phyloP scores from a whole-genome alignment of 2,797 vertebrate species.

The Mergus octosetaceus region DNA sequence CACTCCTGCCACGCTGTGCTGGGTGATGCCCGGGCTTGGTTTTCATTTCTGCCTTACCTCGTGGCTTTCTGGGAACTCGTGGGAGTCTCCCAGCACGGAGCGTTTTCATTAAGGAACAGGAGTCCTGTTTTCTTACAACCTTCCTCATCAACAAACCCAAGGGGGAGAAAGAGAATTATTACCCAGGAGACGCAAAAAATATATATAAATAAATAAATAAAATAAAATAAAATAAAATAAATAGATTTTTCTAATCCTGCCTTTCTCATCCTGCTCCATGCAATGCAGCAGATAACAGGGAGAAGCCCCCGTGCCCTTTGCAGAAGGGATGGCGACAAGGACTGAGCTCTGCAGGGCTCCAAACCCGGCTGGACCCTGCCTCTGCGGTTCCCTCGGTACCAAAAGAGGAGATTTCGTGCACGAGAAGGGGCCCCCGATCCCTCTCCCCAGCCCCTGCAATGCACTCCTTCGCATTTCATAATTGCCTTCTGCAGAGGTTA shows the following conservation, averaged over 20 bases:
- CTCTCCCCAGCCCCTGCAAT: not conserved
- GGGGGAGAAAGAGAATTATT: not conserved
- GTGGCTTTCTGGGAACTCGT: not conserved
- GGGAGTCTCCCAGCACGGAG: not conserved
- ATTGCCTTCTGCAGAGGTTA: constrained; percentile 50
- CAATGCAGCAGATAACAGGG: not conserved
- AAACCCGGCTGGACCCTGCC: not conserved
- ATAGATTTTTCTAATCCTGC: not conserved
- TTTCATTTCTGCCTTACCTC: not conserved
- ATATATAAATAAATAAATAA: too few species aligned
- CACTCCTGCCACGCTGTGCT: not conserved
- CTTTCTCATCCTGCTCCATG: not conserved
- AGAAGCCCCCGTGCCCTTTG: not conserved
- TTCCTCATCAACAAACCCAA: constrained; percentile 32
- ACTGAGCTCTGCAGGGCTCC: not conserved
- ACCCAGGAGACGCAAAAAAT: not conserved
- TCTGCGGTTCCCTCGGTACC: not conserved
- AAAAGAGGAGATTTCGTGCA: not conserved
- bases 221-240: too few species aligned
- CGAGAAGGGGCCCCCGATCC: not conserved
- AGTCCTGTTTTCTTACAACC: constrained; percentile 22
- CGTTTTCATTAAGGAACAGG: constrained; percentile 51
- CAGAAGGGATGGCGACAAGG: not conserved
- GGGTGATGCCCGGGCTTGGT: not conserved
- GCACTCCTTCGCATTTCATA: not conserved